A percentile compares a stretch with the other conserved stretches of the same genome.
Conservation (phyloP, 2,113 vertebrate genomes). For the Pipa parva region DNA sequence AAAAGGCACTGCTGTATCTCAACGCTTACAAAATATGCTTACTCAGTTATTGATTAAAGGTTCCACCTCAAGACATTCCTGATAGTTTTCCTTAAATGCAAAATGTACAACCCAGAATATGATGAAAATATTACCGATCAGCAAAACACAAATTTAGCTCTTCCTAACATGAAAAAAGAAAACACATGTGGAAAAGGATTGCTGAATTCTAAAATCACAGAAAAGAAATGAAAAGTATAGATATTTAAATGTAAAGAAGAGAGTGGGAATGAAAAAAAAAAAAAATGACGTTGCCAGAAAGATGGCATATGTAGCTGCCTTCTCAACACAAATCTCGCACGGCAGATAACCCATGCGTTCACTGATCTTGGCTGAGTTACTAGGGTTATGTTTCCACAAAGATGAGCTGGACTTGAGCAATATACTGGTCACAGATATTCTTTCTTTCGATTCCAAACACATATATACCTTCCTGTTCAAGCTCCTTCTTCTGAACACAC, state of each 20-base stretch:
- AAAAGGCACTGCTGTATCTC: no score
- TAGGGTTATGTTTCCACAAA: constrained; percentile 45
- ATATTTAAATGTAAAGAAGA: neutral
- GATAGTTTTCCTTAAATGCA: no score
- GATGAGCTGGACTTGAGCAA: constrained; percentile 48
- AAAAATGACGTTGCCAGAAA: neutral
- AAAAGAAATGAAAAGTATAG: neutral
- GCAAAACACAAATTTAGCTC: no score
- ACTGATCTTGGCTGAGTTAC: constrained; percentile 32
- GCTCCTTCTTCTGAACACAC: constrained; percentile 13
- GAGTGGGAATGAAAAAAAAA: neutral
- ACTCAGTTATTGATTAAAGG: no score
- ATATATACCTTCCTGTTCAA: constrained; percentile 11
- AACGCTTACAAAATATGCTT: no score
- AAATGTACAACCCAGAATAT: no score
- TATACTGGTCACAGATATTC: constrained; percentile 41
- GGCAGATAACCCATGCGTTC: constrained; percentile 40
- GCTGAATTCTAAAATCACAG: no score
- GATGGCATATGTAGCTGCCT: neutral
- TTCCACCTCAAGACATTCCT: no score
- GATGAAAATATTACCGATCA: no score
- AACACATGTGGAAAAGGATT: no score
- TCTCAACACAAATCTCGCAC: constrained; percentile 14
- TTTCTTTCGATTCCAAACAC: constrained; percentile 43
- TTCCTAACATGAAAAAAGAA: no score